These are phyloP conservation scores for Orchestes rusci DNA, from an alignment of 2,888 invertebrate genomes.

Conservation along the genomic window DNA sequence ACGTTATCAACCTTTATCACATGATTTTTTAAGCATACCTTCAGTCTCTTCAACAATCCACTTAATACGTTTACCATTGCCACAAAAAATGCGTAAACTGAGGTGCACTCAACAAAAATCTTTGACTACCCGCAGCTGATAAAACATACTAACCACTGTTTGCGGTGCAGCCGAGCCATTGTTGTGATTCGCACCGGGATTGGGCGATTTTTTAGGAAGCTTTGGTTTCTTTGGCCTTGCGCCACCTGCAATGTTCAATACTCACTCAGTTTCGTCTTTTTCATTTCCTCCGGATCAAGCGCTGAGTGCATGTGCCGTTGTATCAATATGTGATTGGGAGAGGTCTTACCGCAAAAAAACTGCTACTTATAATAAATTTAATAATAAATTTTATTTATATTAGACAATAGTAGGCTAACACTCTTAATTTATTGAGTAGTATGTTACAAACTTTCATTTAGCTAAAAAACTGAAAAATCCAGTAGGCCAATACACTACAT, in stretches of 20 bases:
- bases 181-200: constrained; percentile 27
- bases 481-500: constrained; percentile 22
- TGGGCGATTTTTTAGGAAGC: constrained; percentile 47
- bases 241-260: constrained; percentile 5
- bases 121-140: not conserved
- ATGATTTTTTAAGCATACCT: no score
- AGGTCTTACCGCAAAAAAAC: constrained; percentile 35
- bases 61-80: no score
- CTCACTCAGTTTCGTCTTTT: no score
- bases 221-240: no score
- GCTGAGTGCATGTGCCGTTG: constrained; percentile 3
- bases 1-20: no score
- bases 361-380: constrained; percentile 35
- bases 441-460: constrained; percentile 20
- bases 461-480: constrained; percentile 13
- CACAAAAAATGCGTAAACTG: no score
- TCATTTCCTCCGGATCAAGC: constrained; percentile 1
- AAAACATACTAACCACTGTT: constrained; percentile 26
- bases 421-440: constrained; percentile 29
- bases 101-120: no score
- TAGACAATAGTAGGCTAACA: constrained; percentile 39
- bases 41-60: no score
- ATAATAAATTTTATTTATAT: constrained; percentile 41
- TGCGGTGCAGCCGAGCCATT: constrained; percentile 30
- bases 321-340: not conserved